These are phyloP conservation scores for Misgurnus anguillicaudatus DNA, from an alignment of 2,113 vertebrate genomes.

Conservation along the genomic window DNA sequence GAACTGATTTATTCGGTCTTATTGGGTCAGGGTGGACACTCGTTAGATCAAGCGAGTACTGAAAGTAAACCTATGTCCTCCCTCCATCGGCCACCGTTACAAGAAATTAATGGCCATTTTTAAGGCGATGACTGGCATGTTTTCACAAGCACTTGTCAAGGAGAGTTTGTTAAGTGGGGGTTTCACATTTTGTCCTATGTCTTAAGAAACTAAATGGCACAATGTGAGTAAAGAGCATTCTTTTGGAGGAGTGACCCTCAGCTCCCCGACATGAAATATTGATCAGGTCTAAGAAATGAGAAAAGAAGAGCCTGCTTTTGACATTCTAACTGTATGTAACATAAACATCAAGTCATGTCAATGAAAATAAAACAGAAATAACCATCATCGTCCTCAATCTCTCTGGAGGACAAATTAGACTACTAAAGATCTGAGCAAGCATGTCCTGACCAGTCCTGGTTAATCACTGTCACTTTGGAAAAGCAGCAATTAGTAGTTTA, in stretches of 20 bases:
- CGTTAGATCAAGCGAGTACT: slow-evolving; percentile 59
- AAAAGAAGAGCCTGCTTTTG: neutral
- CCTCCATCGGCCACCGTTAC: slow-evolving; percentile 46
- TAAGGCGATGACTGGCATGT: slow-evolving; percentile 32
- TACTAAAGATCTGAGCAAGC: neutral
- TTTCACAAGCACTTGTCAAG: slow-evolving; percentile 33
- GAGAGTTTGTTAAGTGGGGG: slow-evolving; percentile 3
- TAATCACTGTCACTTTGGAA: slow-evolving; percentile 13
- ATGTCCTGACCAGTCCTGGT: slow-evolving; percentile 1
- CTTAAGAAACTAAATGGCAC: slow-evolving; percentile 20
- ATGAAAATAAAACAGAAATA: neutral
- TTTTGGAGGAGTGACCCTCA: slow-evolving; percentile 45
- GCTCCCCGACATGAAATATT: slow-evolving; percentile 22
- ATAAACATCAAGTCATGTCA: neutral
- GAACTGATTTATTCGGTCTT: slow-evolving; percentile 71
- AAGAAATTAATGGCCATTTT: slow-evolving; percentile 45
- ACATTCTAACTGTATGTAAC: neutral
- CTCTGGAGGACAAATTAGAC: neutral
- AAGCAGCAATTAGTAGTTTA: slow-evolving; percentile 53
- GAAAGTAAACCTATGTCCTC: slow-evolving; percentile 68
- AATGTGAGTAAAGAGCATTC: slow-evolving; percentile 49
- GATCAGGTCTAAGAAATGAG: neutral
- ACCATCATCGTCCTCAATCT: neutral
- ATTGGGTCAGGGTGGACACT: slow-evolving; percentile 50
- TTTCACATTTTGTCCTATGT: neutral